Base-by-base conservation (phyloP, 2,888 invertebrate genomes). In the Lithophane ornitopus region DNA sequence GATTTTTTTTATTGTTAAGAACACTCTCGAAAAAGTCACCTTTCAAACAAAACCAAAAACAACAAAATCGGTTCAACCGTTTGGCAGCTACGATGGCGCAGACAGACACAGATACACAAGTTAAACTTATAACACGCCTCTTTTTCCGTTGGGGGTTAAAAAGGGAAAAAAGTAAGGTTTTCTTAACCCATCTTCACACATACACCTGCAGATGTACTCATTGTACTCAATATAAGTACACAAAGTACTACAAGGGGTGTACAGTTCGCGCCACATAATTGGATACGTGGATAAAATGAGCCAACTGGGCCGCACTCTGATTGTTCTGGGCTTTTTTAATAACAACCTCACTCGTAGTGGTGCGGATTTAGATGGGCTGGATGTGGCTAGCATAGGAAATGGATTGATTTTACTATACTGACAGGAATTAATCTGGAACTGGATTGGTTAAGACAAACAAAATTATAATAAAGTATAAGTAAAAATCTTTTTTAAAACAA, bases 251-350 rank as follows among this genome's bases (percentile, higher is more conserved):
- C 66, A 74, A 67, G 68, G 58, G 54, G 84, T 73, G 76, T 78
- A 63, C 85, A 87, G 81, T 87, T 88, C 83, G 85, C 87, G 78
- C 78, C 80, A 83, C 81, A 92, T 94, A 94, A 94, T 94, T 94
- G 94, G 94, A 94, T 92, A 92, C 92, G 92, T 87, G 90, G 89
- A 89, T 88, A 87, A 89, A 94, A 94, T 93, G 94, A 93, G 94
- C 92, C 91, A 88, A 88, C 90, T 88, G 94, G 87, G 94, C 90
- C 92, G 85, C 87, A 81, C 89, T 87, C 89, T 93, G 93, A 94
- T 94, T 94, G 94, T 94, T 93, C 93, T 89, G 93, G 92, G 92
- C 92, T 93, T 94, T 94, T 94, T 94, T 94, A 94, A 94, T 94
- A 94, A 94, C 93, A 94, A 89, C 89, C 90, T 80, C 89, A 77